Base-by-base conservation (phyloP, 2,888 invertebrate genomes). In the Lochmaea capreae region DNA sequence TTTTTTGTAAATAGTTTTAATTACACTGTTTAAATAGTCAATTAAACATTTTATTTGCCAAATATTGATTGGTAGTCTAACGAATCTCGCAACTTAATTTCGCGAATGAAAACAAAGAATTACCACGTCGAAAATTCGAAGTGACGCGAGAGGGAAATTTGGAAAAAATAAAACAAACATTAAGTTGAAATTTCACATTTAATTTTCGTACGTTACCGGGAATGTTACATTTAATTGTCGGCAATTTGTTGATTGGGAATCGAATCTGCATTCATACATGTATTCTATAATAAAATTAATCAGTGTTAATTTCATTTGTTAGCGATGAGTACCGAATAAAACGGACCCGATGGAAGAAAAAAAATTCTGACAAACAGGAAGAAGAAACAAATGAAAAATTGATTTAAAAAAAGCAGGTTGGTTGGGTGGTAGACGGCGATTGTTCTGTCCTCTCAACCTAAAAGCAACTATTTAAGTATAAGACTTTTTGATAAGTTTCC, bases 241-340 rank as follows among this genome's bases (percentile, higher is more conserved):
- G 82, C 85, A 85, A 85, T 85, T 85, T 84, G 84, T 82, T 85
- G 85, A 85, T 85, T 85, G 85, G 82, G 16, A 83, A 82, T 85
- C 84, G 85, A 82, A 84, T 82, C 80, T 75, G 69, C 76, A 71
- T 81, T 79, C 79, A 80, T 80, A 80, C 80, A 79, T 79, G 80
- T 78, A 81, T 79, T 79, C 78, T 69, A 74, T 83, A 84, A 84
- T 80, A 79, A 80, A 83, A 84, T 84, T 84, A 84, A 80, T 81
- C 79, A 81, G 77, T 83, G n/a, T 81, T 82, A 84, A 84, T 84
- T 71, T 66, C 66, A 66, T 69, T 69, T 39, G 70, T 65, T 39
- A 33, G 63, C 58, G 12, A 39, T 59, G 58, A 67, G 42, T 16
- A 18, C 3, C 10, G 6, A 54, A 16, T 54, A 54, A 16, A 18